phyloP scores from a whole-genome alignment of 2,797 vertebrate species.

The Loris lydekkerianus region DNA sequence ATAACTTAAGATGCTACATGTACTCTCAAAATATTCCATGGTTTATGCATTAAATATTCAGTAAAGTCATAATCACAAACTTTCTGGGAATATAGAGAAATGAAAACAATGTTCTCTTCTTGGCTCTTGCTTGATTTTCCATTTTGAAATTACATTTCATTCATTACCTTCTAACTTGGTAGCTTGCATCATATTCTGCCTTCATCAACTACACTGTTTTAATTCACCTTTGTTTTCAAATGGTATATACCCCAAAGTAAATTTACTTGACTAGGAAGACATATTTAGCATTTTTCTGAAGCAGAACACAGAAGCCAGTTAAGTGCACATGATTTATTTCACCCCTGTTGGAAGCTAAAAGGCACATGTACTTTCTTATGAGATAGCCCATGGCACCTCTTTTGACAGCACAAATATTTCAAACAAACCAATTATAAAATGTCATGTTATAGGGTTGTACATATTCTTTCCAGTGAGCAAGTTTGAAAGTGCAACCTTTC shows the following conservation, averaged over 20 bases:
- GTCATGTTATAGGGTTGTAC: background rate
- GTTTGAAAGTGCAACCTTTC: constrained; percentile 12
- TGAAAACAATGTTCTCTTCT: constrained; percentile 62
- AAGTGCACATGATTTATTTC: background rate
- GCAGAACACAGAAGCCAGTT: background rate
- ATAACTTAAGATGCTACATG: background rate
- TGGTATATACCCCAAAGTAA: constrained; percentile 45
- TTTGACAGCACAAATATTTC: background rate
- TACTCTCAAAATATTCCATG: constrained; percentile 32
- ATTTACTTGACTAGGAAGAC: constrained; percentile 32
- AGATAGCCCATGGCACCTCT: background rate
- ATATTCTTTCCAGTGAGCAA: background rate
- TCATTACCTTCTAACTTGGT: constrained; percentile 32
- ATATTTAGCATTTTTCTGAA: constrained; percentile 33
- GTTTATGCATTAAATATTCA: constrained; percentile 12
- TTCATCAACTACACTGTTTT: constrained; percentile 46
- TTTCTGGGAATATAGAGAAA: constrained; percentile 39
- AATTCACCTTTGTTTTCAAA: constrained; percentile 29
- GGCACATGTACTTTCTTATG: background rate
- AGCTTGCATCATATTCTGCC: background rate
- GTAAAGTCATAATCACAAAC: constrained; percentile 14
- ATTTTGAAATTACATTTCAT: constrained; percentile 73
- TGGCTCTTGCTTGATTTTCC: constrained; percentile 61
- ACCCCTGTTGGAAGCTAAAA: background rate
- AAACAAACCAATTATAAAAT: constrained; percentile 36